Conservation (phyloP, 2,113 vertebrate genomes). For the Tyto alba region DNA sequence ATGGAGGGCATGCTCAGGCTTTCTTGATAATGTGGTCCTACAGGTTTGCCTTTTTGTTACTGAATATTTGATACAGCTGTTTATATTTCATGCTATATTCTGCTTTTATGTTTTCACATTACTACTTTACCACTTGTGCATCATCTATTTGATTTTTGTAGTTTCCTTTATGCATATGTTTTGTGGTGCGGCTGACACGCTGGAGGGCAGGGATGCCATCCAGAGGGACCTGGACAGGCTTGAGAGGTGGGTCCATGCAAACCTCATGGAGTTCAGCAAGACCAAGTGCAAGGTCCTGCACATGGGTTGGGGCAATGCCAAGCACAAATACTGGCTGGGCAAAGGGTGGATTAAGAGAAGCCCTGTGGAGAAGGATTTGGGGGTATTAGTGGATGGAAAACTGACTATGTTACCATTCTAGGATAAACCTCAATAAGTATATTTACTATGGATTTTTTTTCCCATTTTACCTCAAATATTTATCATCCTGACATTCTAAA, state of each 20-base stretch:
- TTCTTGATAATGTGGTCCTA: background rate
- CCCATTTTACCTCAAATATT: background rate
- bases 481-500: background rate
- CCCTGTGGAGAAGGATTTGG: too few relatives aligned
- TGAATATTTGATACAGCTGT: background rate
- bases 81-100: background rate
- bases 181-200: too few relatives aligned
- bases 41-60: background rate
- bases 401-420: too few relatives aligned
- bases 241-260: too few relatives aligned
- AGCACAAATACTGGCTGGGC: too few relatives aligned
- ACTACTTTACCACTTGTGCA: background rate
- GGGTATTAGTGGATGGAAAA: too few relatives aligned
- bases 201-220: too few relatives aligned
- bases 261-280: too few relatives aligned
- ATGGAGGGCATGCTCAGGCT: background rate
- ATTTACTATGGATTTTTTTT: background rate
- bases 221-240: too few relatives aligned
- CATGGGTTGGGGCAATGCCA: too few relatives aligned
- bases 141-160: background rate
- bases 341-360: too few relatives aligned
- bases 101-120: background rate
- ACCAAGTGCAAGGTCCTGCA: too few relatives aligned
- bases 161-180: background rate
- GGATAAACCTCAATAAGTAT: background rate